phyloP scores from a whole-genome alignment of 2,113 vertebrate species.

The Myotis brandtii region DNA sequence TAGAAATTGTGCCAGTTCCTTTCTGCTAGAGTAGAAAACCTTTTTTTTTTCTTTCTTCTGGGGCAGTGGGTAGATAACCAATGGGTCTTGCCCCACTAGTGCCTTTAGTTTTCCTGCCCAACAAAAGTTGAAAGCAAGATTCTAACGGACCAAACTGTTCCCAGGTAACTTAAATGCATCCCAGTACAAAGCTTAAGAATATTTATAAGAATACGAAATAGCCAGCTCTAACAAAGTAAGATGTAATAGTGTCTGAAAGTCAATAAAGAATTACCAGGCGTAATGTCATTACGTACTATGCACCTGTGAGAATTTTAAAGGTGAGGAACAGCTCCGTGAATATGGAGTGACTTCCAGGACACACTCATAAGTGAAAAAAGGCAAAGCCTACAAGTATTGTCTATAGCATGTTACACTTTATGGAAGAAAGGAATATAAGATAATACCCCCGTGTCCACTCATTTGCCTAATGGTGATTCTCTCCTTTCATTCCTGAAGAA shows the following conservation, averaged over 20 bases:
- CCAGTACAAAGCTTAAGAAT: background rate
- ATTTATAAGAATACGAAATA: background rate
- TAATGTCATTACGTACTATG: background rate
- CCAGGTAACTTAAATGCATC: background rate
- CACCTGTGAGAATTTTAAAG: background rate
- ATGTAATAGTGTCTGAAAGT: background rate
- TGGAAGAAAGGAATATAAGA: background rate
- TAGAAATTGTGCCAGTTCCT: background rate
- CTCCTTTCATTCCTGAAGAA: constrained; percentile 2
- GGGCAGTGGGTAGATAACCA: background rate
- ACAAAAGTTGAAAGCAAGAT: background rate
- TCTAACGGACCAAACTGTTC: background rate
- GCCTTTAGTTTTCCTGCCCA: background rate
- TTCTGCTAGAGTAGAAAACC: background rate
- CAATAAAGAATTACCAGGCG: background rate
- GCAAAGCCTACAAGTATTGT: background rate
- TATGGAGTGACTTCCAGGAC: background rate
- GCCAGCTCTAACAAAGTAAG: background rate
- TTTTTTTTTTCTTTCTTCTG: background rate
- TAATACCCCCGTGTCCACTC: background rate
- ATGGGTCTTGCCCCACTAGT: background rate
- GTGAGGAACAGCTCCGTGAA: background rate
- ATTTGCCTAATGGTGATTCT: background rate
- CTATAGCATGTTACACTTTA: background rate
- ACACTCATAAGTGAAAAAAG: background rate